phyloP scores from a whole-genome alignment of 2,888 invertebrate species.

The Athripsodes cinereus region DNA sequence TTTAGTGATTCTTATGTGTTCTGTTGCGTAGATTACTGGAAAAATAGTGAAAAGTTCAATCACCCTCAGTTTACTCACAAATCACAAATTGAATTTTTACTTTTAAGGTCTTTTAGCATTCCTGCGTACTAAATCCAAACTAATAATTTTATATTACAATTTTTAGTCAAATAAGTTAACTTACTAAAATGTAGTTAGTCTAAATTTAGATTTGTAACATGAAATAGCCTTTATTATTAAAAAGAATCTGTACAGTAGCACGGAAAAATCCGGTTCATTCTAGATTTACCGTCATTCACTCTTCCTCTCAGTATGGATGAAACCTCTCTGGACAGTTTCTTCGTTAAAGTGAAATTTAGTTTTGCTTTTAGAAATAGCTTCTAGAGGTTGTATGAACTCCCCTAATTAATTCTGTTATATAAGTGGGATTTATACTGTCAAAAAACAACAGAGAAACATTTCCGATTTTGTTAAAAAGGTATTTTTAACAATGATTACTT shows the following conservation, averaged over 20 bases:
- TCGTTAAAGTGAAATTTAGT: no score
- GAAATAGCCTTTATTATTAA: conserved; percentile 2
- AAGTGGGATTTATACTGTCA: background rate
- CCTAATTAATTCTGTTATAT: background rate
- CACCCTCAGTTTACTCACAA: no score
- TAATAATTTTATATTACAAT: conserved; percentile 4
- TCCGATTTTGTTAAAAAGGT: no score
- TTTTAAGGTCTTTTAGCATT: no score
- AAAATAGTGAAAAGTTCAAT: no score
- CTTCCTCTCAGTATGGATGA: background rate
- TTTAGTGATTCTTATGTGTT: no score
- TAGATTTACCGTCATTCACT: background rate
- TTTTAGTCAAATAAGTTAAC: conserved; percentile 2
- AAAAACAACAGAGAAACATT: no score
- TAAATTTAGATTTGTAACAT: conserved; percentile 3
- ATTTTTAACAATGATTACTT: no score
- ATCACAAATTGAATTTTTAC: no score
- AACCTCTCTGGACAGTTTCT: no score
- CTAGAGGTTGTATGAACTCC: background rate
- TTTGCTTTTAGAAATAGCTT: background rate
- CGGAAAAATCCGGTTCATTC: background rate
- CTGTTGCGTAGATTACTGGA: no score
- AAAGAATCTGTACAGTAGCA: background rate
- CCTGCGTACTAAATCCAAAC: conserved; percentile 1
- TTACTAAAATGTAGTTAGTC: conserved; percentile 1